Evolutionary conservation across 2,888 invertebrate genomes (phyloP).

Genomic region (Disparrhopalites patrizii): DNA sequence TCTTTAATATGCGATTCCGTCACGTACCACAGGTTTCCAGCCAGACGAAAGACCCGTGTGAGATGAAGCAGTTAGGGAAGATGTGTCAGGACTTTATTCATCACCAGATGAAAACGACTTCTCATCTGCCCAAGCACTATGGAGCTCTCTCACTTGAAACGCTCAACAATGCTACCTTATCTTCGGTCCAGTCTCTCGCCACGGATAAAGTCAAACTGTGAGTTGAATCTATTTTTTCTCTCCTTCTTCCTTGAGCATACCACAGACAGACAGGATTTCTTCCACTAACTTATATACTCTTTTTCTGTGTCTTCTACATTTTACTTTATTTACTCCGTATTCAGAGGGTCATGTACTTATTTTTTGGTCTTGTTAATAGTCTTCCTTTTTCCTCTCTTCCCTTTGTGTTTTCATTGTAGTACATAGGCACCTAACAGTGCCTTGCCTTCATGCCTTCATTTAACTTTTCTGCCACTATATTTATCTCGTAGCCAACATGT

Average conservation of each 20-base stretch:
- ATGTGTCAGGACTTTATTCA: slow-evolving; percentile 39
- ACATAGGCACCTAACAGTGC: too few relatives aligned
- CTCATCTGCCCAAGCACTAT: slow-evolving; percentile 37
- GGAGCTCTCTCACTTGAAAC: slow-evolving; percentile 64
- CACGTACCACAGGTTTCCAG: slow-evolving; percentile 24
- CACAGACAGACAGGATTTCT: too few relatives aligned
- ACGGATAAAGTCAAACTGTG: slow-evolving; percentile 44
- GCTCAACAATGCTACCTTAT: slow-evolving; percentile 45
- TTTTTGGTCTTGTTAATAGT: too few relatives aligned
- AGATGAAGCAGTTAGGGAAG: slow-evolving; percentile 41
- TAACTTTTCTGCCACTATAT: too few relatives aligned
- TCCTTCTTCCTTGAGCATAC: background rate
- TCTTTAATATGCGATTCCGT: slow-evolving; percentile 19
- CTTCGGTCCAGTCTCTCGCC: slow-evolving; percentile 39
- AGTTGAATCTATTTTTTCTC: slow-evolving; percentile 27
- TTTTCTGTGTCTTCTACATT: background rate
- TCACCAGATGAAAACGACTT: slow-evolving; percentile 33
- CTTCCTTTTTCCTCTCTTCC: too few relatives aligned
- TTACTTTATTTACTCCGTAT: too few relatives aligned
- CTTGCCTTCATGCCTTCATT: too few relatives aligned
- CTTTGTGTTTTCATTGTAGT: too few relatives aligned
- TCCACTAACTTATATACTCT: too few relatives aligned
- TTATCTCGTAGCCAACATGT: too few relatives aligned
- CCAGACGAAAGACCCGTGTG: slow-evolving; percentile 26
- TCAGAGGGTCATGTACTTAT: too few relatives aligned